Evolutionary conservation across 2,888 invertebrate species (phyloP), one percentile per base, ranked within the genome.

Genomic region (Microctonus hyperodae): DNA sequence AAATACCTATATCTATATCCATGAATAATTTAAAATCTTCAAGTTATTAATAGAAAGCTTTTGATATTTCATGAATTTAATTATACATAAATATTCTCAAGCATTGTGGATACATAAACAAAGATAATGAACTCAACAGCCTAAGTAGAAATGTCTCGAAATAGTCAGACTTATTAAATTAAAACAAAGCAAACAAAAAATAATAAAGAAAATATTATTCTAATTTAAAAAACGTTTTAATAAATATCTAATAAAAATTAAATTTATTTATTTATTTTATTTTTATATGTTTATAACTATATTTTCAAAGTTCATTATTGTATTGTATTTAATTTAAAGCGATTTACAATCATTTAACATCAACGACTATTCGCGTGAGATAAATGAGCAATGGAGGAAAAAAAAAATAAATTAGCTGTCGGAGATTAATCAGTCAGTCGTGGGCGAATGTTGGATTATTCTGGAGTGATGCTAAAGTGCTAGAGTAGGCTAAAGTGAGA

Each of bases 361-460:
- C 13, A 28, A n/a, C 4, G 23, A 40, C 25, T 22, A 37, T 40
- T 58, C n/a, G 37, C 2, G 58, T 6, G 11, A 40, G 23, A 37
- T 10, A 20, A 56, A 25, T 33, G 20, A 33, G 16, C 44, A 44
- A 7, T 25, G 16, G 56, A 33, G 13, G 55, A 31, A 31, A 22
- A 50, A 9, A 64, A 48, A 28, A 63, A 25, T 28, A 48, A 53
- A 37, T 51, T 23, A 33, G 40, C 25, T 58, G 64, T 51, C 53
- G 28, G 62, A 63, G 50, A 59, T 58, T 64, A 58, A 58, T 64
- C 64, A 64, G 58, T 13, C 35, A 28, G 50, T 28, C 31, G 58
- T 37, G 33, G 31, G 35, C 31, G 44, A 13, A 20, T 20, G 55
- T 56, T 37, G 44, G 31, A 55, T 64, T 53, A 23, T 53, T 51